Conservation (phyloP, 2,797 vertebrate genomes). For the Etheostoma perlongum region DNA sequence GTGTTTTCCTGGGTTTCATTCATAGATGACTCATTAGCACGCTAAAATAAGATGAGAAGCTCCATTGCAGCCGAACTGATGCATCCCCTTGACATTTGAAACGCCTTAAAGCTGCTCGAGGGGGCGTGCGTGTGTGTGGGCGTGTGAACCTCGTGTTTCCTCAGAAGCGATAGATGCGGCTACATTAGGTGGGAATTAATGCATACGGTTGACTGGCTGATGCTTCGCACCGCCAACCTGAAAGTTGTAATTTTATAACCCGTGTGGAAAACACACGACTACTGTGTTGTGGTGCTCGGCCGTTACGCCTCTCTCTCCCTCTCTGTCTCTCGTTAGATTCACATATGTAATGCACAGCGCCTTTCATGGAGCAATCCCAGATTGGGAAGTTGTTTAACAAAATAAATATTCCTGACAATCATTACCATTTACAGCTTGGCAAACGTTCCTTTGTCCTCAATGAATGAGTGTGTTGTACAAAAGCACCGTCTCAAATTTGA, state of each 20-base stretch:
- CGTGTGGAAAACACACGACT: constrained; percentile 43
- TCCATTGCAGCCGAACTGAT: constrained; percentile 64
- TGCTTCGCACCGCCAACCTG: constrained; percentile 41
- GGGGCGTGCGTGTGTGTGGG: constrained; percentile 43
- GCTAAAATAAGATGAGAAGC: constrained; percentile 62
- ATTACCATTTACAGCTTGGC: constrained; percentile 75
- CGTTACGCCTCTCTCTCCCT: constrained; percentile 13
- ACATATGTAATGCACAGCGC: constrained; percentile 45
- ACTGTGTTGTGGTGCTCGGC: constrained; percentile 17
- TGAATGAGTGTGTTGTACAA: constrained; percentile 62
- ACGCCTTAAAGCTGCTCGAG: constrained; percentile 66
- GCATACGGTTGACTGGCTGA: constrained; percentile 24
- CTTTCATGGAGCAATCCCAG: constrained; percentile 51
- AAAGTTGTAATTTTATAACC: constrained; percentile 59
- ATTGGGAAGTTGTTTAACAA: constrained; percentile 64
- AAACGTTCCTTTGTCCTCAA: constrained; percentile 73
- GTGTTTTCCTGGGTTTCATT: constrained; percentile 58
- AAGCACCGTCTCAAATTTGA: constrained; percentile 72
- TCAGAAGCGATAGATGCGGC: constrained; percentile 40
- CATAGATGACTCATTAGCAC: constrained; percentile 64
- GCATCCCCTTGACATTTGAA: constrained; percentile 80
- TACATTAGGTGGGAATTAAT: constrained; percentile 50
- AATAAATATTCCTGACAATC: constrained; percentile 79
- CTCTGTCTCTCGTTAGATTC: constrained; percentile 9
- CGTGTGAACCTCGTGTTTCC: constrained; percentile 38